Percentiles rank a stretch among this genome's conserved stretches.
These are phyloP conservation scores for Drosophila mimetica DNA, from an alignment of 2,888 invertebrate genomes.

Conservation along the genomic window DNA sequence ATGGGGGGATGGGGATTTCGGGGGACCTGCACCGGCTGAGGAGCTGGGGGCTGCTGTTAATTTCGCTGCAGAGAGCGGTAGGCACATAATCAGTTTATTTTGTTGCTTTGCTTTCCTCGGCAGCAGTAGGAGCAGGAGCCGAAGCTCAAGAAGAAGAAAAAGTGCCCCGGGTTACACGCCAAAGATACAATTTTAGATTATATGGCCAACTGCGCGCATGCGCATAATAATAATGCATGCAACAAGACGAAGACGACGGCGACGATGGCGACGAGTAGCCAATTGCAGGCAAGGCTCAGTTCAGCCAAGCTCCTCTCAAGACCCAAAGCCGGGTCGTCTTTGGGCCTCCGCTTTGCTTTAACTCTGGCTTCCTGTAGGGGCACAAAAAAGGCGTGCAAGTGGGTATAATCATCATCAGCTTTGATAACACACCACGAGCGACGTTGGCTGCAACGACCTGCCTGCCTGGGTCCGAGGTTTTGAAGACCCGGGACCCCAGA, in stretches of 20 bases:
- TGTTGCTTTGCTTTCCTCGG: slow-evolving; percentile 42
- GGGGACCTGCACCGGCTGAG: background rate
- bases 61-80: slow-evolving; percentile 53
- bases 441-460: slow-evolving; percentile 48
- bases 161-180: slow-evolving; percentile 83
- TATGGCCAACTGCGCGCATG: slow-evolving; percentile 81
- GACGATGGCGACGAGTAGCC: slow-evolving; percentile 55
- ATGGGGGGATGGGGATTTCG: background rate
- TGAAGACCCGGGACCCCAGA: slow-evolving; percentile 37
- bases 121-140: slow-evolving; percentile 22
- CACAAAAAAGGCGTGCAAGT: slow-evolving; percentile 77
- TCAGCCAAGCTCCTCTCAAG: slow-evolving; percentile 22
- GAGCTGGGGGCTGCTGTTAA: slow-evolving; percentile 62
- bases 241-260: slow-evolving; percentile 55
- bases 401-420: slow-evolving; percentile 82
- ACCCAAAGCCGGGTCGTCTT: slow-evolving; percentile 37
- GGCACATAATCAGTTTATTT: slow-evolving; percentile 78
- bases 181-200: slow-evolving; percentile 83
- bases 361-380: slow-evolving; percentile 71
- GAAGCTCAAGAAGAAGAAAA: slow-evolving; percentile 45
- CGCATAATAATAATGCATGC: slow-evolving; percentile 82
- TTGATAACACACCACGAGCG: slow-evolving; percentile 82
- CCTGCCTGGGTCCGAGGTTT: slow-evolving; percentile 44
- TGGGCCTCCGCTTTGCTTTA: slow-evolving; percentile 31
- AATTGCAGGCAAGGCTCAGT: slow-evolving; percentile 59